phyloP scores from a whole-genome alignment of 2,797 vertebrate genomes.

The Falco columbarius region DNA sequence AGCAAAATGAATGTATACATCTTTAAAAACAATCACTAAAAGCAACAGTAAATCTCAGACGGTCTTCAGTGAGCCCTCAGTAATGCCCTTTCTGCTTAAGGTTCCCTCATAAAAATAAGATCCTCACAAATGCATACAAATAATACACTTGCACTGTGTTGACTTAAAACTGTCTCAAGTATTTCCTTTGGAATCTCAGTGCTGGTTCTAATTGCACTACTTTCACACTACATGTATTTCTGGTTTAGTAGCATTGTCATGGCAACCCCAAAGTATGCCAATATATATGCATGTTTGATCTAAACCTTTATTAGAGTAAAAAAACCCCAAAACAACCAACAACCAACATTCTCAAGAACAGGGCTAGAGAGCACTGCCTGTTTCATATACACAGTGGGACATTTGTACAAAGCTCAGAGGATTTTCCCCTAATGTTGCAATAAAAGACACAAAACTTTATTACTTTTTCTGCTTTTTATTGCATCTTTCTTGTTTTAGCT shows the following conservation, averaged over 20 bases:
- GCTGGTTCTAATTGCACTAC: neutral
- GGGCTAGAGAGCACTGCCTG: neutral
- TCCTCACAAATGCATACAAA: neutral
- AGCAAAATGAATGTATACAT: neutral
- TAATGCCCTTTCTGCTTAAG: neutral
- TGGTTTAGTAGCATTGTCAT: slow-evolving; percentile 48
- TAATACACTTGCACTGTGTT: neutral
- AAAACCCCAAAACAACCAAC: neutral
- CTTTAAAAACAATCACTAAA: neutral
- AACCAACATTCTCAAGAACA: neutral
- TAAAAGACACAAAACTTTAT: neutral
- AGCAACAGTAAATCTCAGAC: neutral
- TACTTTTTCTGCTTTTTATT: neutral
- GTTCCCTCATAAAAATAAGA: neutral
- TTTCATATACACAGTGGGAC: neutral
- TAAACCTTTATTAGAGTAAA: slow-evolving; percentile 47
- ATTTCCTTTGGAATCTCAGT: slow-evolving; percentile 12
- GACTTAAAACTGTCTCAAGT: slow-evolving; percentile 19
- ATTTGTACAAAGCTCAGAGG: neutral
- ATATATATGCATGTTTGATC: slow-evolving; percentile 40
- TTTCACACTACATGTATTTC: slow-evolving; percentile 52
- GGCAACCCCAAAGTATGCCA: slow-evolving; percentile 53
- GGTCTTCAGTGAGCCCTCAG: neutral
- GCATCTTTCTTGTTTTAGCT: neutral
- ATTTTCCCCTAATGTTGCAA: neutral